Conservation (phyloP, 1,140 invertebrate species). For the Coenobita brevimanus region DNA sequence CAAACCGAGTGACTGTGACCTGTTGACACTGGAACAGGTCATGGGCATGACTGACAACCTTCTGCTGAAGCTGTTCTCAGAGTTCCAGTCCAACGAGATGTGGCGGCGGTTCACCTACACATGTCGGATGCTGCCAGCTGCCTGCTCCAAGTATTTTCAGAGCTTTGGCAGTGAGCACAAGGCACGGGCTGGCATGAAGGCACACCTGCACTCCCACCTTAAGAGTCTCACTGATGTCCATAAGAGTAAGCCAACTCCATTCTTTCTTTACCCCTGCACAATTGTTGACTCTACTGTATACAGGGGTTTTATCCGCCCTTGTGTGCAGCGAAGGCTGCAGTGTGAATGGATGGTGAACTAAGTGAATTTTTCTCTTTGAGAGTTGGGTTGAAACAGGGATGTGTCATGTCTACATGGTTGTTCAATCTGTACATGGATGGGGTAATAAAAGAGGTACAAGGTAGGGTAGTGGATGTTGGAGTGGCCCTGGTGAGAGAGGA, state of each 20-base stretch:
- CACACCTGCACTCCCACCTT: slow-evolving; percentile 40
- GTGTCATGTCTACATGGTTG: no score
- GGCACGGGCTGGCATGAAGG: slow-evolving; percentile 46
- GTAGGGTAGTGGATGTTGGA: no score
- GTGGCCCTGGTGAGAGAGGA: no score
- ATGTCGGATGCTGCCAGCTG: slow-evolving; percentile 53
- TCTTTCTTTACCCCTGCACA: no score
- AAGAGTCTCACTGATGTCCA: slow-evolving; percentile 41
- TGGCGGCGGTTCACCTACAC: slow-evolving; percentile 51
- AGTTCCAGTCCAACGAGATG: slow-evolving; percentile 55
- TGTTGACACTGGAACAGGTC: slow-evolving; percentile 43
- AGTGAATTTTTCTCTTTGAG: no score
- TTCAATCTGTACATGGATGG: no score
- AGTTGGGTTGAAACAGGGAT: no score
- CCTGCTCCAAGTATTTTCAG: slow-evolving; percentile 53
- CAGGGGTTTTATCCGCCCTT: background rate
- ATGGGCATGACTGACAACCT: slow-evolving; percentile 48
- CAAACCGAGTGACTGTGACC: slow-evolving; percentile 47
- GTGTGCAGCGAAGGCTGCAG: no score
- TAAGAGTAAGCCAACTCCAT: slow-evolving; percentile 36
- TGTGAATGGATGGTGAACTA: no score
- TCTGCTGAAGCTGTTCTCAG: slow-evolving; percentile 46
- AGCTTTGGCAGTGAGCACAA: slow-evolving; percentile 60
- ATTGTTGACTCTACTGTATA: no score
- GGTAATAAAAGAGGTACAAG: no score